Percentiles rank a stretch among this genome's conserved stretches.
Conservation (phyloP, 2,113 vertebrate species). For the Oreochromis niloticus region DNA sequence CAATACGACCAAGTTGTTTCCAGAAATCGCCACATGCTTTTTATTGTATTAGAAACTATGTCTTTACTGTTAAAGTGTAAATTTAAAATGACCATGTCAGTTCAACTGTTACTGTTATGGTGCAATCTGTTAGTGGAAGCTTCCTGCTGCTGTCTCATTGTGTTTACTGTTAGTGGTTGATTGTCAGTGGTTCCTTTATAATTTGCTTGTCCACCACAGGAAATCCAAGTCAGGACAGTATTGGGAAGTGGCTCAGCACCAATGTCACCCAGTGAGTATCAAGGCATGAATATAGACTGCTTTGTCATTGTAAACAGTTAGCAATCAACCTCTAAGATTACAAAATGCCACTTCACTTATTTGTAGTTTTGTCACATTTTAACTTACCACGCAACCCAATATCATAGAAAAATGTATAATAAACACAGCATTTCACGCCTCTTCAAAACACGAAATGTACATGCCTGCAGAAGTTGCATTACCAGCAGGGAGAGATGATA, state of each 20-base stretch:
- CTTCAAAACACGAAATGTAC: no score
- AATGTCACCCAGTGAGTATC: conserved; percentile 34
- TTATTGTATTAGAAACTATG: not conserved
- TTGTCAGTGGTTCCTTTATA: not conserved
- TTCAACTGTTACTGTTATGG: not conserved
- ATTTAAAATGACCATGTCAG: not conserved
- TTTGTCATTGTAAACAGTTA: not conserved
- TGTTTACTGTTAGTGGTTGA: not conserved
- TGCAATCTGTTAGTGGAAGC: not conserved
- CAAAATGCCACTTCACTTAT: not conserved
- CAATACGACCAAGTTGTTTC: not conserved
- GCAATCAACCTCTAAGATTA: not conserved
- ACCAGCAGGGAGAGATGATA: not conserved
- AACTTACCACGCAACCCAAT: not conserved
- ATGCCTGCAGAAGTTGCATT: not conserved
- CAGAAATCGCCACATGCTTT: fast-evolving
- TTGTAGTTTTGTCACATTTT: not conserved
- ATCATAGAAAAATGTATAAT: fast-evolving
- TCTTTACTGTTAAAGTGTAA: not conserved
- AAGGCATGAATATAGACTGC: fast-evolving
- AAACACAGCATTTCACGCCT: not conserved
- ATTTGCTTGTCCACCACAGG: conserved; percentile 23
- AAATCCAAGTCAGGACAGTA: not conserved
- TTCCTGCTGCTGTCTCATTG: not conserved
- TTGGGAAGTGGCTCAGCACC: conserved; percentile 32